Evolutionary conservation across 1,140 invertebrate genomes (phyloP), one percentile per base, ranked within the genome.

Genomic region (Macrosteles quadrilineatus): DNA sequence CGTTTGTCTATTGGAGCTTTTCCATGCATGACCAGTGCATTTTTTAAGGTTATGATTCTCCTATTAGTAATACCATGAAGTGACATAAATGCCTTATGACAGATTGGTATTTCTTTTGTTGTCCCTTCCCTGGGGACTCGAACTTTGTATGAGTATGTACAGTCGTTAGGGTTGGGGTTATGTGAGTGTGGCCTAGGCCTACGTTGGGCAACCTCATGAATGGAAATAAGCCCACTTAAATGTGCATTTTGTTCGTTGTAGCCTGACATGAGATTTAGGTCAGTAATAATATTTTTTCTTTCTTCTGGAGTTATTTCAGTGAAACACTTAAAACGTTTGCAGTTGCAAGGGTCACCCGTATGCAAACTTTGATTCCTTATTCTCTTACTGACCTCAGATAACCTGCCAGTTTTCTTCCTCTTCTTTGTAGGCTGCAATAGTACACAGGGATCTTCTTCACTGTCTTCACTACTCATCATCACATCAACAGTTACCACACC

Each of bases 271-370:
- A 45, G 32, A 67, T 67, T 67, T n/a, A 67, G 43, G 21, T 67
- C 36, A 21, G 2, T 67, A 29, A 67, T 43, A 31, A 45, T 45
- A 17, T 45, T 6, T 17, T 68, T 32, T 32, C 45, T 30, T 57
- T 55, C 47, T 30, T 53, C 50, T 30, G 12, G 31, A 32, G 70
- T 47, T 65, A 65, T 70, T 31, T 50, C 63, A 55, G 69, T 29
- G 23, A 72, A 72, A 65, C 71, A 72, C 29, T 62, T 25, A 57
- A 50, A 70, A 0, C 67, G 30, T 72, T 72, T 69, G 40, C 70
- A 69, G 9, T 71, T 53, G 27, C 70, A 71, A 3, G 63, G 63
- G 21, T 65, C 63, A 4, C 63, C 31, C 9, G 63, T 36, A 65
- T 27, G 36, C 17, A 65, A 40, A 14, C 29, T 14, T 11, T 65